Percentiles rank a stretch among this genome's conserved stretches.
phyloP scores from a whole-genome alignment of 2,888 invertebrate genomes.

The Synanthedon myopaeformis region DNA sequence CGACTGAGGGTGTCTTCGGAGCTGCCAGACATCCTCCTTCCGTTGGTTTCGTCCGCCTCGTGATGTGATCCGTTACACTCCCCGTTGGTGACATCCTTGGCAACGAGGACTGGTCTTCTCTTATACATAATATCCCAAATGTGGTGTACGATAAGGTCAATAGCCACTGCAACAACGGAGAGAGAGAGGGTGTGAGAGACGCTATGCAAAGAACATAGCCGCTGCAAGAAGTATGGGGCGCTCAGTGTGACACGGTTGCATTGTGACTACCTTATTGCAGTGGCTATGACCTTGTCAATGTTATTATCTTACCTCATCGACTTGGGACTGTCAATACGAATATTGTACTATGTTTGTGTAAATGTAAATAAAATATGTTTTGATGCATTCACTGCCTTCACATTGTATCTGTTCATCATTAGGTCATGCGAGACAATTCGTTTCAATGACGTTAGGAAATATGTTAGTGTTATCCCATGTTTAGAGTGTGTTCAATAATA shows the following conservation, averaged over 20 bases:
- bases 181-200: conserved; percentile 26
- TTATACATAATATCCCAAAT: conserved; percentile 93
- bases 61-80: conserved; percentile 42
- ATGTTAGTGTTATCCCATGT: no score
- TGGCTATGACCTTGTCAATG: conserved; percentile 55
- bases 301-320: neutral
- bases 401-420: no score
- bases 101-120: conserved; percentile 36
- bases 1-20: conserved; percentile 66
- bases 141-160: conserved; percentile 99
- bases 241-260: neutral
- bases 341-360: no score
- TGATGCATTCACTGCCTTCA: no score
- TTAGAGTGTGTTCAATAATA: no score
- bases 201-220: conserved; percentile 67
- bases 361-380: no score
- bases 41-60: conserved; percentile 39
- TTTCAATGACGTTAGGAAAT: no score
- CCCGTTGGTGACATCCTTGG: conserved; percentile 37
- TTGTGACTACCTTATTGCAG: conserved; percentile 46
- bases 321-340: no score
- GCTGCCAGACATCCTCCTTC: conserved; percentile 51
- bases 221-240: conserved; percentile 44
- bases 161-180: conserved; percentile 93
- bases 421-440: no score